Conservation (phyloP, 2,888 invertebrate species). For the Idaea biselata region DNA sequence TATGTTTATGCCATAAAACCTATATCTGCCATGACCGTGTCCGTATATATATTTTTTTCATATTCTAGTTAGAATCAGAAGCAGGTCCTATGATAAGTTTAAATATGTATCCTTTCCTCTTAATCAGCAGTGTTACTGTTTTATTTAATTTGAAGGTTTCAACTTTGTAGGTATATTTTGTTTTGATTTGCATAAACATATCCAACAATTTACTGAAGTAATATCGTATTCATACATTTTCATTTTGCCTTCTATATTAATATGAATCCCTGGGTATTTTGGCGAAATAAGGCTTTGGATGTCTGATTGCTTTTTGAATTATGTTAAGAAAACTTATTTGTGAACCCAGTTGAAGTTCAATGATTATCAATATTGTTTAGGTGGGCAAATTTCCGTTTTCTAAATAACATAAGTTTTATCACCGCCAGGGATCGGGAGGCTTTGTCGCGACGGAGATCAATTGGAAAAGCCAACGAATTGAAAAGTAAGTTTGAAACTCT, state of each 20-base stretch:
- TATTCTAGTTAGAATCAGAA: too few relatives aligned
- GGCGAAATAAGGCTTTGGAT: neutral
- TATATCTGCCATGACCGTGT: too few relatives aligned
- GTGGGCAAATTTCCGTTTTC: neutral
- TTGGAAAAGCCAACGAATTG: conserved; percentile 70
- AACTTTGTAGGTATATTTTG: neutral
- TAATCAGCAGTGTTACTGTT: neutral
- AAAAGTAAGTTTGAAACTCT: conserved; percentile 65
- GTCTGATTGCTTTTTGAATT: neutral
- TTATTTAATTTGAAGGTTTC: neutral
- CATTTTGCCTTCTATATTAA: neutral
- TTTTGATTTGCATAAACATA: neutral
- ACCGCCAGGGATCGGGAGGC: conserved; percentile 83
- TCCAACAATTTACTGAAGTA: neutral
- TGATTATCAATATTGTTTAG: neutral
- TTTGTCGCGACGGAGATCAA: conserved; percentile 81
- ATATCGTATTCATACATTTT: neutral
- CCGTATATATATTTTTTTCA: too few relatives aligned
- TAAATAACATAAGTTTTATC: conserved; percentile 72
- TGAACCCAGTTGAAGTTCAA: neutral
- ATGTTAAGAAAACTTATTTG: neutral
- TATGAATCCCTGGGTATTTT: neutral
- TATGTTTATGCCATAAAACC: too few relatives aligned
- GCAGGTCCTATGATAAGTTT: too few relatives aligned
- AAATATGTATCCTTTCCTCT: neutral